Evolutionary conservation across 1,140 invertebrate species (phyloP).

Genomic region (Acromyrmex charruanus): DNA sequence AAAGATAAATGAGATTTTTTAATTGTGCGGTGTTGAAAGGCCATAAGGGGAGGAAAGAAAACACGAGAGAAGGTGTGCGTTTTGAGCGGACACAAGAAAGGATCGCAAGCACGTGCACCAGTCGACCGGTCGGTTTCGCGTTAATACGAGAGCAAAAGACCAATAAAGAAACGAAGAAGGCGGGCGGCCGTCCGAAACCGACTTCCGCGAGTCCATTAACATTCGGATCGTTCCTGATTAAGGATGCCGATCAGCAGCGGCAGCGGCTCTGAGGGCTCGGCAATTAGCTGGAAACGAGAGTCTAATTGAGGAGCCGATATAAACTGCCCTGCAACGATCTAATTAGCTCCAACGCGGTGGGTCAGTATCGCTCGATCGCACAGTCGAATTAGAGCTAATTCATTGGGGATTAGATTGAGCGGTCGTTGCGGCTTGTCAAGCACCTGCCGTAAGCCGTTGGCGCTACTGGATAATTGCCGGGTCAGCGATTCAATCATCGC

Average conservation of each 20-base stretch:
- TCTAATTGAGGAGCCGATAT: constrained; percentile 70
- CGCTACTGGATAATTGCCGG: constrained; percentile 56
- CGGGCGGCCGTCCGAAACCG: constrained; percentile 9
- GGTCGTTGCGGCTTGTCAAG: constrained; percentile 44
- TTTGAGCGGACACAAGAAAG: background rate
- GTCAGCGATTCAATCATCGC: constrained; percentile 35
- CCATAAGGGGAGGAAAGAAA: background rate
- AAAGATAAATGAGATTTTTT: constrained; percentile 71
- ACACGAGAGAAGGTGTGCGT: background rate
- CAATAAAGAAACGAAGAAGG: constrained; percentile 24
- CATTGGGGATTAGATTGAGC: constrained; percentile 51
- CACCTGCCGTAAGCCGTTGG: background rate
- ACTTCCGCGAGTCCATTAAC: constrained; percentile 63
- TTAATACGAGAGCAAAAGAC: constrained; percentile 9
- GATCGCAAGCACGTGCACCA: constrained; percentile 43
- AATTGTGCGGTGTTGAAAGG: constrained; percentile 72
- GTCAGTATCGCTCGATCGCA: constrained; percentile 1
- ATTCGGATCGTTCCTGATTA: constrained; percentile 50
- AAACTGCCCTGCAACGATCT: constrained; percentile 50
- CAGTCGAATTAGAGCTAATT: constrained; percentile 51
- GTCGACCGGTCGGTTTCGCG: constrained; percentile 32
- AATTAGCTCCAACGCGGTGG: constrained; percentile 63
- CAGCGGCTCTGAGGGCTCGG: background rate
- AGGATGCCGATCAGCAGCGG: constrained; percentile 30
- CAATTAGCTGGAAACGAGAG: constrained; percentile 72